phyloP scores from a whole-genome alignment of 2,113 vertebrate species.

The Tylochromis polylepis region DNA sequence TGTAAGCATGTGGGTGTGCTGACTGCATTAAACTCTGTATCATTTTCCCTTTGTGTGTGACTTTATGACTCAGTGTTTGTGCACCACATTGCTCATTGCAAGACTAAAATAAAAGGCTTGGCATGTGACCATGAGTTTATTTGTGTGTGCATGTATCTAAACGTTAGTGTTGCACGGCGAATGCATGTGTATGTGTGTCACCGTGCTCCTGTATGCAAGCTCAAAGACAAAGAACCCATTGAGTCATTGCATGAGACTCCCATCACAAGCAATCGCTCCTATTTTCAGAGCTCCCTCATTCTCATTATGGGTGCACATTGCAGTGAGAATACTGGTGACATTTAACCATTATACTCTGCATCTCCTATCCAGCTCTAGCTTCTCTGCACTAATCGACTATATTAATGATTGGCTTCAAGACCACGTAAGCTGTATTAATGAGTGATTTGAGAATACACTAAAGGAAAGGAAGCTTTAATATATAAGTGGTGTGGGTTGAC shows the following conservation, averaged over 20 bases:
- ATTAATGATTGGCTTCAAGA: slow-evolving; percentile 52
- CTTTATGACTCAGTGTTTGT: not conserved
- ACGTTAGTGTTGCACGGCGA: not conserved
- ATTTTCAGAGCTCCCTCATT: slow-evolving; percentile 48
- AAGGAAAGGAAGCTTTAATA: slow-evolving; percentile 7
- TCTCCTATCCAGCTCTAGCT: slow-evolving; percentile 3
- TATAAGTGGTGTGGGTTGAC: not conserved
- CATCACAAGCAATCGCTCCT: slow-evolving; percentile 55
- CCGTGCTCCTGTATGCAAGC: slow-evolving; percentile 9
- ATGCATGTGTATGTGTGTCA: not conserved
- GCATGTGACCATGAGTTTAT: not conserved
- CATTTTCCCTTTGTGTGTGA: not conserved
- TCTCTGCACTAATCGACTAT: slow-evolving; percentile 47
- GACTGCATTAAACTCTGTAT: not conserved
- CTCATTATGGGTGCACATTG: slow-evolving; percentile 36
- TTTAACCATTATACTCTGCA: slow-evolving; percentile 43
- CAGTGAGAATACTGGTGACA: slow-evolving; percentile 57
- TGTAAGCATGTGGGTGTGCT: not conserved
- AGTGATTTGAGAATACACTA: slow-evolving; percentile 21
- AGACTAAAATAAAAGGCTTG: slow-evolving; percentile 20
- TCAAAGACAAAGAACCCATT: slow-evolving; percentile 65
- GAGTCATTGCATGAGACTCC: slow-evolving; percentile 52
- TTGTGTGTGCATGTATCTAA: not conserved
- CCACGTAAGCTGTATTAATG: slow-evolving; percentile 21
- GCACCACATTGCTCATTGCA: not conserved